Conservation (phyloP, 2,113 vertebrate genomes). For the Actinemys pallida region DNA sequence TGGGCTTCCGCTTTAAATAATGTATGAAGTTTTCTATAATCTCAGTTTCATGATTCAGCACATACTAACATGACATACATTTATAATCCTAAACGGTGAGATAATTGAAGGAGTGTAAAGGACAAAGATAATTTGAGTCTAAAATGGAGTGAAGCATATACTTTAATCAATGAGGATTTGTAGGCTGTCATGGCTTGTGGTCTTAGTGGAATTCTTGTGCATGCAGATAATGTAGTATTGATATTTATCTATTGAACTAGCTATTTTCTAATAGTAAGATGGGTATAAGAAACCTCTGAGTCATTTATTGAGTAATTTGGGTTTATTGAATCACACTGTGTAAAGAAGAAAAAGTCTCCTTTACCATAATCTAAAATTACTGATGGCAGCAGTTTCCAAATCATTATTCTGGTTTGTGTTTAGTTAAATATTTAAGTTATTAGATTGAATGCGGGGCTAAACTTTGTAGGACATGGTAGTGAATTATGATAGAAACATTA, state of each 20-base stretch:
- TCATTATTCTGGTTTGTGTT: not conserved
- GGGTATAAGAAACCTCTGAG: not conserved
- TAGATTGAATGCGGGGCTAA: not conserved
- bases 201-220: not conserved
- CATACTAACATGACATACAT: not conserved
- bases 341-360: conserved; percentile 1
- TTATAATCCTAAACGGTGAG: not conserved
- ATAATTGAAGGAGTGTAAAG: not conserved
- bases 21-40: not conserved
- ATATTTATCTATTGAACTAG: not conserved
- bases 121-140: not conserved
- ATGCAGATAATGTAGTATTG: not conserved
- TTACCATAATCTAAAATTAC: not conserved
- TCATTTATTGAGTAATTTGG: not conserved
- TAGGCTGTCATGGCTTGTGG: not conserved
- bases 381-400: not conserved
- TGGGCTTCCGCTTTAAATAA: not conserved
- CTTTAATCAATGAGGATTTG: not conserved
- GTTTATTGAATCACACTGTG: not conserved
- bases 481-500: not conserved
- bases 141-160: not conserved
- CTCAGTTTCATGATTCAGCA: not conserved
- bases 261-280: conserved; percentile 7
- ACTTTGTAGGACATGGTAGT: not conserved
- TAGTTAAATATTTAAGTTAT: not conserved